Evolutionary conservation across 2,113 vertebrate species (phyloP), one percentile per base, ranked within the genome.

Genomic region (Ginglymostoma cirratum): DNA sequence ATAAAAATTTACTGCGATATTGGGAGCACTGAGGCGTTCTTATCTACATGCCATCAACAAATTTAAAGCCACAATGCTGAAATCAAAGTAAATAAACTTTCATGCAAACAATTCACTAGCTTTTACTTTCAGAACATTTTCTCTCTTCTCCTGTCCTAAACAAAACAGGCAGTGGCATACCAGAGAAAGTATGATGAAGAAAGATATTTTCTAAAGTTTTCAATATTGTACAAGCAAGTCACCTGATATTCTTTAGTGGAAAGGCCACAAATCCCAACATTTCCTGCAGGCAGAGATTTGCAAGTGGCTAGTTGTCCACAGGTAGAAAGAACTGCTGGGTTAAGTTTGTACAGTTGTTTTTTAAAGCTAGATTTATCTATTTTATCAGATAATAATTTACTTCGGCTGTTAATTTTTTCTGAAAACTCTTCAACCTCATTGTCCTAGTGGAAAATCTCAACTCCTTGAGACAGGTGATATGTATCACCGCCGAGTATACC

Each of bases 191-290:
- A 17, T 92, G 89, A 92, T 1, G 65, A 61, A 65, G 34, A 66
- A 19, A 66, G 89, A 92, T 61, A 38, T n/a, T 66, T 38, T 92
- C n/a, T 30, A 61, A 89, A 65, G 61, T 92, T 92, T 92, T 34
- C 65, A 55, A 17, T 65, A 92, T 65, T 65, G 19, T 61, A 69
- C 93, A 94, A 45, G 66, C 65, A 70, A 23, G 93, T 38, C 42
- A 95, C 38, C 93, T 34, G 69, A 95, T 52, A 95, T 72, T 69
- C 65, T 67, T 69, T 48, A 95, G 70, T 89, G 86, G 27, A 30
- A 55, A 52, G 42, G 27, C 52, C 42, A 48, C 3, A 48, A 24
- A 8, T 95, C 42, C 66, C 48, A 67, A 38, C 42, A 95, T 69
- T 72, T 95, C 38, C 67, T 72, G n/a, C 4, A 48, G 45, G 66